Percentiles rank a stretch among this genome's conserved stretches.
phyloP scores from a whole-genome alignment of 2,797 vertebrate species.

The Threskiornis aethiopicus region DNA sequence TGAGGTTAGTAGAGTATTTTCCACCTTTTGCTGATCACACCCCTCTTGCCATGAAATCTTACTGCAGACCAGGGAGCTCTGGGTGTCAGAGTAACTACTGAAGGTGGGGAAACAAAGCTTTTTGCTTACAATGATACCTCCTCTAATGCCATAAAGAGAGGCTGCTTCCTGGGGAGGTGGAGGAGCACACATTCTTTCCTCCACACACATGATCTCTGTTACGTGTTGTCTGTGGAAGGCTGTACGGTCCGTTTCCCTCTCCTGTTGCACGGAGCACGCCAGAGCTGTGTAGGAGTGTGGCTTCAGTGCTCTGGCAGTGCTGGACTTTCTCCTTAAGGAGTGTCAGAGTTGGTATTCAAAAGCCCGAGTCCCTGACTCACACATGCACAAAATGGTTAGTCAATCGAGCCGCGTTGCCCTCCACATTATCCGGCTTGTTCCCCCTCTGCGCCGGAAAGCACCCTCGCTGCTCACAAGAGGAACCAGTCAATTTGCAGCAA shows the following conservation, averaged over 20 bases:
- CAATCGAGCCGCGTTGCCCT: fast-evolving
- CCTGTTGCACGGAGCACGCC: fast-evolving
- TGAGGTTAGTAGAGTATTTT: not conserved
- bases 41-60: not conserved
- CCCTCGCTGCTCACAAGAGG: not conserved
- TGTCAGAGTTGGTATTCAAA: not conserved
- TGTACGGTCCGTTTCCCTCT: fast-evolving
- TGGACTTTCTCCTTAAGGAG: not conserved
- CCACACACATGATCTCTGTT: fast-evolving
- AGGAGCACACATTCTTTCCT: not conserved
- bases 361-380: not conserved
- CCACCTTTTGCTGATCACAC: not conserved
- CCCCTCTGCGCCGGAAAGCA: fast-evolving
- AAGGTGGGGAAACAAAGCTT: not conserved
- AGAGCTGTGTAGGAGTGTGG: not conserved
- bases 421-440: fast-evolving
- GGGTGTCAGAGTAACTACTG: not conserved
- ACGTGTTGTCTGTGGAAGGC: not conserved
- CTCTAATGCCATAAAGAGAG: fast-evolving
- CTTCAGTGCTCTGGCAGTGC: not conserved
- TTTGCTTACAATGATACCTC: not conserved
- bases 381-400: not conserved
- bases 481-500: not conserved
- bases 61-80: not conserved
- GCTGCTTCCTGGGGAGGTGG: not conserved